Base-by-base conservation (phyloP, 2,888 invertebrate genomes). In the Calameuta idolon region DNA sequence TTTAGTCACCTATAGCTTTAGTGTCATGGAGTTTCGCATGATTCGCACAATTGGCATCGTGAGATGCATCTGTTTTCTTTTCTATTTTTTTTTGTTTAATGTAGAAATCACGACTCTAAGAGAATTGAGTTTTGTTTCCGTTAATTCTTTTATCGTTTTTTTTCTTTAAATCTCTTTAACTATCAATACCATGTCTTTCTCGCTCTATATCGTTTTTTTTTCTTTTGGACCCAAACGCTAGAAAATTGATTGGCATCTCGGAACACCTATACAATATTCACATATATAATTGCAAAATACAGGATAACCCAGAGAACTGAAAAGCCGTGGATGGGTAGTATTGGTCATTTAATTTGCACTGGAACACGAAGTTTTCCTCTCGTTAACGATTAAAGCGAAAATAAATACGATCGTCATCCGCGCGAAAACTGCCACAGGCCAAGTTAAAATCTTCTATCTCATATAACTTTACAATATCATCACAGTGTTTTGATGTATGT, bases 401-500 rank as follows among this genome's bases (percentile, higher is more conserved):
- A 11, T 76, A 34, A 69, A 77, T 76, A 35, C 12, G 74, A 71
- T 71, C 33, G 11, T n/a, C 31, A 71, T 71, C 71, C 71, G 71
- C 31, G 79, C 75, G 80, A 80, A 76, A 77, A 84, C 83, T 85
- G 83, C 83, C 84, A 84, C 71, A 34, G 76, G 71, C 55, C 76
- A 77, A 75, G 77, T 81, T 83, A 82, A 82, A 83, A 83, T 79
- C 74, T 85, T 85, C 84, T 79, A 84, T 81, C 81, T 82, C 82
- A 75, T 69, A 82, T 83, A 84, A 86, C 80, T 82, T 85, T 84
- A 87, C 79, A 85, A 86, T 88, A 86, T 87, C 88, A 89, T 90
- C 89, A 89, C 89, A 90, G 88, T 82, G 82, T 87, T 88, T 89
- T 87, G 85, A 89, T 89, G 86, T 85, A 86, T 83, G 80, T 85